Conservation (phyloP, 1,140 invertebrate species). For the Drosophila gunungcola region DNA sequence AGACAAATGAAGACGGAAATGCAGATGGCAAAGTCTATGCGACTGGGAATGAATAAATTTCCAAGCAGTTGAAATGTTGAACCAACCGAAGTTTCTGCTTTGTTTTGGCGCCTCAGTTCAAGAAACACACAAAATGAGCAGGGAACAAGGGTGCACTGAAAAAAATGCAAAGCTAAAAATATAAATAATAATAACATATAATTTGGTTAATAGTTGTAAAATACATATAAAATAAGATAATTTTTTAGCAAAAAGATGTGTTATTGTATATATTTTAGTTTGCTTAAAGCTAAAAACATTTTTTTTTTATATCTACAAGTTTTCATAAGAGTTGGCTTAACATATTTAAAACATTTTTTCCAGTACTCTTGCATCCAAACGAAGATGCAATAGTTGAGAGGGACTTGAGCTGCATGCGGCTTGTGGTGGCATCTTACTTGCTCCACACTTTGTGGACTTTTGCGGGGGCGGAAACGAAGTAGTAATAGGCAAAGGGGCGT, state of each 20-base stretch:
- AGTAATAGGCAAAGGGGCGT: background rate
- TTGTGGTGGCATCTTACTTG: slow-evolving; percentile 50
- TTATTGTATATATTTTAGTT: no score
- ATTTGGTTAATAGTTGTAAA: no score
- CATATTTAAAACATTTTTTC: background rate
- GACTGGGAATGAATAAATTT: slow-evolving; percentile 71
- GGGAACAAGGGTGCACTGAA: slow-evolving; percentile 21
- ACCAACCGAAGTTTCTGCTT: slow-evolving; percentile 62
- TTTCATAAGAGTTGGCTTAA: background rate
- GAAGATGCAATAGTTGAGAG: slow-evolving; percentile 33
- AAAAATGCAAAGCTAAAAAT: background rate
- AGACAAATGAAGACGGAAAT: slow-evolving; percentile 48
- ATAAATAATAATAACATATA: no score
- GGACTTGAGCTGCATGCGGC: slow-evolving; percentile 45
- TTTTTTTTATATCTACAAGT: no score
- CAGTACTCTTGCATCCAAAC: slow-evolving; percentile 18
- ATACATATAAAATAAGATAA: no score
- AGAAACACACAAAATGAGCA: slow-evolving; percentile 52
- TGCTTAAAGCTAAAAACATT: no score
- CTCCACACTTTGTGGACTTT: slow-evolving; percentile 41
- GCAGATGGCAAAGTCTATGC: slow-evolving; percentile 7
- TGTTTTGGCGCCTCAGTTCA: slow-evolving; percentile 69
- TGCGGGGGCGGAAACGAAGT: slow-evolving; percentile 9
- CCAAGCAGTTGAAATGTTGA: slow-evolving; percentile 75
- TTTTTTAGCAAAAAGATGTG: no score